A percentile compares a stretch with the other conserved stretches of the same genome.
Evolutionary conservation across 2,797 vertebrate genomes (phyloP).

Genomic region (Acropternis orthonyx): DNA sequence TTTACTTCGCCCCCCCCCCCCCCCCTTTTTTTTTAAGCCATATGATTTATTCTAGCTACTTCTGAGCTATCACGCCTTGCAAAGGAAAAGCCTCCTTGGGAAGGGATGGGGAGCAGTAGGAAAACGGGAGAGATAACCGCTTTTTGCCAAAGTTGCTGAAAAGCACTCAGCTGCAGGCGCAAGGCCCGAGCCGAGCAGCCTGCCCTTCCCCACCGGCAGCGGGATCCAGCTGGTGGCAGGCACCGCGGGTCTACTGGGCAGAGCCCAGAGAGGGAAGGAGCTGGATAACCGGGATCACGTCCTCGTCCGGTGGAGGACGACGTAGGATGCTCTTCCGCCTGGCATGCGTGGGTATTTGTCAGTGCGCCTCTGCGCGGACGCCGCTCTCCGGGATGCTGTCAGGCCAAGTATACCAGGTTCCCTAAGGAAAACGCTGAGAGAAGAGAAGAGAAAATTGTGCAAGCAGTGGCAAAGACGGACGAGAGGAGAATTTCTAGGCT

Average conservation of each 20-base stretch:
- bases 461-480: background rate
- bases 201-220: fast-evolving
- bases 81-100: background rate
- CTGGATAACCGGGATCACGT: fast-evolving
- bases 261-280: background rate
- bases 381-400: background rate
- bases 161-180: background rate
- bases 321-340: background rate
- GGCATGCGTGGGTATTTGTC: background rate
- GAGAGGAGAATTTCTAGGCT: background rate
- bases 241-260: background rate
- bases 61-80: background rate
- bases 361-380: background rate
- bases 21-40: background rate
- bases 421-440: background rate
- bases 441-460: background rate
- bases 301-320: background rate
- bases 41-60: background rate
- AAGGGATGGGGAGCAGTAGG: background rate
- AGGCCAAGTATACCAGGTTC: background rate
- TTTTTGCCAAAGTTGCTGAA: background rate
- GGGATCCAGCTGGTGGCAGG: background rate
- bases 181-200: background rate
- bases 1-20: background rate
- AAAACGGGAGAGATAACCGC: background rate